Conservation (phyloP, 2,797 vertebrate genomes). For the Sebastes taczanowskii region DNA sequence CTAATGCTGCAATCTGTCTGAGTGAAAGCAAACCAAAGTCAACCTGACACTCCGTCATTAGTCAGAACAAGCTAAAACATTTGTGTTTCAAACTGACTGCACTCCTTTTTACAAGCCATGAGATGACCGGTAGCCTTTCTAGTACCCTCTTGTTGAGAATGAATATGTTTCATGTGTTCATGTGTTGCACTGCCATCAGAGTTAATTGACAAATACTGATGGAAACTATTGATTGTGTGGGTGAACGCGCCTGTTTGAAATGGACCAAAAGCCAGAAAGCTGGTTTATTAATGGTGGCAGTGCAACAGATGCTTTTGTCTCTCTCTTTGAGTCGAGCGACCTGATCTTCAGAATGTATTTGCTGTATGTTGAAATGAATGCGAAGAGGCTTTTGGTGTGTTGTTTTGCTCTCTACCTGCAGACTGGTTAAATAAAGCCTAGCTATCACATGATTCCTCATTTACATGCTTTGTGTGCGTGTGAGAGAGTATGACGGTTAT, state of each 20-base stretch:
- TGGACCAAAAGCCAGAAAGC: constrained; percentile 38
- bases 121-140: constrained; percentile 11
- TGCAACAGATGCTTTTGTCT: neutral
- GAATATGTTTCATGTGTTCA: neutral
- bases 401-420: constrained; percentile 32
- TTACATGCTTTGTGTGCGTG: neutral
- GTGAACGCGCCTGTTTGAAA: constrained; percentile 8
- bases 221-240: constrained; percentile 3
- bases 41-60: constrained; percentile 52
- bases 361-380: neutral
- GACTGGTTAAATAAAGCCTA: constrained; percentile 61
- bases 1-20: neutral
- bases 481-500: too few species aligned
- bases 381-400: neutral
- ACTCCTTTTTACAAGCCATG: constrained; percentile 19
- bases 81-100: constrained; percentile 2
- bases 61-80: neutral
- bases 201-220: neutral
- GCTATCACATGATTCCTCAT: neutral
- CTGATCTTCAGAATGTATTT: neutral
- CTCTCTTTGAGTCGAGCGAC: neutral
- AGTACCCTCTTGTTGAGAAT: neutral
- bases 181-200: neutral
- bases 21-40: constrained; percentile 25
- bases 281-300: neutral